Evolutionary conservation across 1,140 invertebrate species (phyloP).

Genomic region (Cherax quadricarinatus): DNA sequence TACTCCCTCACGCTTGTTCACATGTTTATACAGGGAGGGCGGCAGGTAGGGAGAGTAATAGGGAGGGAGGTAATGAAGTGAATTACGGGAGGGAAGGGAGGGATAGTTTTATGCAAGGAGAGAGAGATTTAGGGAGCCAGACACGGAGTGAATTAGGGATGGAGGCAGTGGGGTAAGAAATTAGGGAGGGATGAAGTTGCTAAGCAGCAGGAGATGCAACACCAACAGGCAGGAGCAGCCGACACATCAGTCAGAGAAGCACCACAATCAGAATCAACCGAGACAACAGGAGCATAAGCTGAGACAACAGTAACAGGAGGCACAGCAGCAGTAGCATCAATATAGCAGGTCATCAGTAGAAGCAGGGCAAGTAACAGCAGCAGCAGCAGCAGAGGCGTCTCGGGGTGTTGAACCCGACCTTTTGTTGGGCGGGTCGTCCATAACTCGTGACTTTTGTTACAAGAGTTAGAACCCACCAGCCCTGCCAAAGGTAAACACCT

Average conservation of each 20-base stretch:
- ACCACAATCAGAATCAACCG: background rate
- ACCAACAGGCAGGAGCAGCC: background rate
- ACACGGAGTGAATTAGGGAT: background rate
- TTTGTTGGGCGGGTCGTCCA: no score
- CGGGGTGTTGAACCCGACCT: background rate
- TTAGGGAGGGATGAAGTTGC: no score
- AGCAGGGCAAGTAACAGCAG: background rate
- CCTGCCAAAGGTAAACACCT: background rate
- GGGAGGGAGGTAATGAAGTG: slow-evolving; percentile 31
- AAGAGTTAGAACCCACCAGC: background rate
- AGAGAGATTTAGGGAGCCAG: background rate
- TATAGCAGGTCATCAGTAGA: background rate
- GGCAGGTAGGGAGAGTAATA: no score
- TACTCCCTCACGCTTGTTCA: no score
- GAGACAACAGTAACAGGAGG: background rate
- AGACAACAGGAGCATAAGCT: background rate
- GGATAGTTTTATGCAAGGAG: background rate
- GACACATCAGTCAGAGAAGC: background rate
- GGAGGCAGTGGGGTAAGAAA: background rate
- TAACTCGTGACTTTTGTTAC: no score
- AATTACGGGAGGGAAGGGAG: background rate
- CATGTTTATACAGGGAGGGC: no score
- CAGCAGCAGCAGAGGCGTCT: background rate
- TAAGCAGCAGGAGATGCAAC: no score
- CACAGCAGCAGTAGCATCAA: background rate